These are phyloP conservation scores for Peribatodes rhomboidaria DNA, from an alignment of 2,888 invertebrate species.

Conservation along the genomic window DNA sequence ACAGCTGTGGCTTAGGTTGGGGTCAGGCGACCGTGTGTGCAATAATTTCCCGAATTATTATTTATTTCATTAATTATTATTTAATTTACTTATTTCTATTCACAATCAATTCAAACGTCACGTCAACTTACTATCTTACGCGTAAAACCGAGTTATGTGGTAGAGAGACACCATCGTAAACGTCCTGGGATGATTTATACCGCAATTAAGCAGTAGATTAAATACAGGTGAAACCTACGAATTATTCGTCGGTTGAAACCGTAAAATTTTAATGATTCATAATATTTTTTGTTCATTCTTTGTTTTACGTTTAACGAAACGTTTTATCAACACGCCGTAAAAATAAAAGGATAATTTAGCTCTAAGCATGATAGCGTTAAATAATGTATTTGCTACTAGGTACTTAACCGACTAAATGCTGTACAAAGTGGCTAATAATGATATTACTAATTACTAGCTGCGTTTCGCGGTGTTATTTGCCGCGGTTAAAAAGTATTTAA, in stretches of 20 bases:
- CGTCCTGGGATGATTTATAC: conserved; percentile 54
- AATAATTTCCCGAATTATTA: no score
- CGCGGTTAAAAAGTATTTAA: no score
- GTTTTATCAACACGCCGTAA: conserved; percentile 27
- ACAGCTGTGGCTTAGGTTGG: no score
- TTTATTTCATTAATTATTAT: no score
- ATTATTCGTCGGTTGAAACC: conserved; percentile 21
- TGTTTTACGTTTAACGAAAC: conserved; percentile 25
- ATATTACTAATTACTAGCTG: no score
- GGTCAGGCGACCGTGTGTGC: no score
- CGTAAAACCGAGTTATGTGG: conserved; percentile 57
- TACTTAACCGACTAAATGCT: background rate
- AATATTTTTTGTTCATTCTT: conserved; percentile 41
- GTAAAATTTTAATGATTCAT: conserved; percentile 44
- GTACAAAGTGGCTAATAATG: no score
- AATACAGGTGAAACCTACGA: conserved; percentile 32
- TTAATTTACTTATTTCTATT: no score
- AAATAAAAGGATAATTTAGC: conserved; percentile 2
- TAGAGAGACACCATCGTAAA: conserved; percentile 57
- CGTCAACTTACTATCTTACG: conserved; percentile 45
- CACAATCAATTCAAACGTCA: background rate
- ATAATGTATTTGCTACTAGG: background rate
- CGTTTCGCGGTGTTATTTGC: no score
- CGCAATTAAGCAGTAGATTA: conserved; percentile 59
- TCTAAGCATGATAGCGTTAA: background rate